Percentiles rank a stretch among this genome's conserved stretches.
phyloP scores from a whole-genome alignment of 2,888 invertebrate genomes.

The Andrena dorsata region DNA sequence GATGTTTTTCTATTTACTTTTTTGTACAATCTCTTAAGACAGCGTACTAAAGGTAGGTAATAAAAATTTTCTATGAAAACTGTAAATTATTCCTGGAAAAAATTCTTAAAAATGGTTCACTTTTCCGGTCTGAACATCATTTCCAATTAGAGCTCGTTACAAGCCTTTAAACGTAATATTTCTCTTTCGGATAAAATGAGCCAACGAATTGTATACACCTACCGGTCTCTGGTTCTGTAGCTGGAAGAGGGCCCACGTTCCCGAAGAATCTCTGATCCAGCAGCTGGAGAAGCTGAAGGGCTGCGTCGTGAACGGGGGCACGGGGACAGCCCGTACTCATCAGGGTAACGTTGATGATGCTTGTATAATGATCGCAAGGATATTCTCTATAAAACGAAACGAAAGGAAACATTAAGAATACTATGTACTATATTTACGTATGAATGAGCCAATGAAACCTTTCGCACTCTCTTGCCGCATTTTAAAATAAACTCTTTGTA shows the following conservation, averaged over 20 bases:
- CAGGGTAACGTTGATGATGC: constrained; percentile 98
- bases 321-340: constrained; percentile 98
- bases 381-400: constrained; percentile 90
- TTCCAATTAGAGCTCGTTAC: constrained; percentile 4
- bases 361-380: constrained; percentile 98
- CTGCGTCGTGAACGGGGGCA: constrained; percentile 96
- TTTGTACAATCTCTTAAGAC: too few species aligned
- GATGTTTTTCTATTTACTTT: too few species aligned
- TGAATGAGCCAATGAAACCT: neutral
- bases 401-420: constrained; percentile 29
- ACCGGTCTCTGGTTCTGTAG: constrained; percentile 91
- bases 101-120: too few species aligned
- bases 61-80: too few species aligned
- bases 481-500: constrained; percentile 29
- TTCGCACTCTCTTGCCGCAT: constrained; percentile 22
- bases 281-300: constrained; percentile 96
- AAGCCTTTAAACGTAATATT: constrained; percentile 9
- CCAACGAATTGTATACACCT: constrained; percentile 80
- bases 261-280: constrained; percentile 98
- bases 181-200: neutral
- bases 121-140: constrained; percentile 57
- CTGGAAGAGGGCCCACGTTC: constrained; percentile 89
- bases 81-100: too few species aligned
- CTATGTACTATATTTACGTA: constrained; percentile 14
- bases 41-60: too few species aligned